A percentile compares a stretch with the other conserved stretches of the same genome.
Evolutionary conservation across 2,797 vertebrate species (phyloP).

Genomic region (Todus mexicanus): DNA sequence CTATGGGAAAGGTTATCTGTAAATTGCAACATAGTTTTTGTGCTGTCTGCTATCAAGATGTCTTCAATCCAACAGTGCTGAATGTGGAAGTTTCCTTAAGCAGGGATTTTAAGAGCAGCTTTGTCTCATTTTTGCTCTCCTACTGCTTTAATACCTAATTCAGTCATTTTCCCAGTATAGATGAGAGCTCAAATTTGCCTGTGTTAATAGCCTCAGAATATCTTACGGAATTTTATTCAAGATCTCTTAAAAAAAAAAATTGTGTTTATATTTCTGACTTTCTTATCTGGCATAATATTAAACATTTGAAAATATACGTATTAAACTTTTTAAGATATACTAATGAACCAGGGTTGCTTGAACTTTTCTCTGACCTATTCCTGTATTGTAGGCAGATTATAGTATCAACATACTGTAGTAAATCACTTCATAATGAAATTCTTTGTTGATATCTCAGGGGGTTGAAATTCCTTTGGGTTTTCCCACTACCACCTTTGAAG

Average conservation of each 20-base stretch:
- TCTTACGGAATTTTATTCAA: neutral
- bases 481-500: slow-evolving; percentile 37
- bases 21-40: neutral
- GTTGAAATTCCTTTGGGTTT: slow-evolving; percentile 48
- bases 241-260: neutral
- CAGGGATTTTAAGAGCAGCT: neutral
- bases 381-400: neutral
- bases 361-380: neutral
- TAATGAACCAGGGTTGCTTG: neutral
- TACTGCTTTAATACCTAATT: neutral
- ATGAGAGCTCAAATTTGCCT: neutral
- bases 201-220: neutral
- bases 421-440: slow-evolving; percentile 49
- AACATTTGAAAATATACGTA: neutral
- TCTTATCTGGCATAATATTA: neutral
- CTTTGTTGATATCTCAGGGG: neutral
- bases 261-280: neutral
- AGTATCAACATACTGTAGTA: neutral
- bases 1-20: neutral
- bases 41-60: neutral
- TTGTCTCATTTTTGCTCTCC: too few relatives aligned
- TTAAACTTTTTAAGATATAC: neutral
- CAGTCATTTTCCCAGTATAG: neutral
- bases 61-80: neutral
- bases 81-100: neutral